phyloP scores from a whole-genome alignment of 2,797 vertebrate genomes.

The Phoebastria nigripes region DNA sequence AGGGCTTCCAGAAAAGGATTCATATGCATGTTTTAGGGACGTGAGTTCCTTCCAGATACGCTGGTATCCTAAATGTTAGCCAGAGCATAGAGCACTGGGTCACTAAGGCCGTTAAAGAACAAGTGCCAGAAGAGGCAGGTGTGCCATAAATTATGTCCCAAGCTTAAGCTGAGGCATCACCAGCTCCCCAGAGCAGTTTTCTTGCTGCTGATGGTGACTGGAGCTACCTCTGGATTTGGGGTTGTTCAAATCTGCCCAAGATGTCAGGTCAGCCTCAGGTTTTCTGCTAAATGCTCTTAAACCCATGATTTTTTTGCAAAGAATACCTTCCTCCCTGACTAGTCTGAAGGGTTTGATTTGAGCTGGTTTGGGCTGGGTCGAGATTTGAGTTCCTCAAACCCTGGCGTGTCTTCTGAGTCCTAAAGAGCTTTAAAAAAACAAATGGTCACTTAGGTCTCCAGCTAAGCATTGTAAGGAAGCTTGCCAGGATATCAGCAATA shows the following conservation, averaged over 20 bases:
- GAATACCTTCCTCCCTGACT: not conserved
- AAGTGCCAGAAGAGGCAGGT: not conserved
- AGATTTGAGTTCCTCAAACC: not conserved
- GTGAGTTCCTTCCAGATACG: not conserved
- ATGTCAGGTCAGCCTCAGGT: not conserved
- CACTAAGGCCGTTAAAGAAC: not conserved
- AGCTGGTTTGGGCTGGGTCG: not conserved
- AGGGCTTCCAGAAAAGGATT: not conserved
- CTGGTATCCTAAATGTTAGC: not conserved
- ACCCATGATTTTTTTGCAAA: not conserved
- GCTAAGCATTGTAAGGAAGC: not conserved
- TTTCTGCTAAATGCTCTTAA: not conserved
- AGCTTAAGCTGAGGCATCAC: not conserved
- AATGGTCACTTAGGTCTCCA: not conserved
- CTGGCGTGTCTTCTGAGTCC: not conserved
- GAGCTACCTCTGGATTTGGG: not conserved
- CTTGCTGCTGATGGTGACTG: not conserved
- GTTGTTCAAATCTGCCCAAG: not conserved
- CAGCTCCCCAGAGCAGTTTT: not conserved
- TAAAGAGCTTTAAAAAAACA: not conserved
- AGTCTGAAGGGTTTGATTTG: not conserved
- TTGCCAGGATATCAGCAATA: not conserved
- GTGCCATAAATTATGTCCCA: not conserved
- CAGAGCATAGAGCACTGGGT: not conserved
- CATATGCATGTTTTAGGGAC: fast-evolving